Base-by-base conservation (phyloP, 2,113 vertebrate genomes). In the Potamarius usumacintae region DNA sequence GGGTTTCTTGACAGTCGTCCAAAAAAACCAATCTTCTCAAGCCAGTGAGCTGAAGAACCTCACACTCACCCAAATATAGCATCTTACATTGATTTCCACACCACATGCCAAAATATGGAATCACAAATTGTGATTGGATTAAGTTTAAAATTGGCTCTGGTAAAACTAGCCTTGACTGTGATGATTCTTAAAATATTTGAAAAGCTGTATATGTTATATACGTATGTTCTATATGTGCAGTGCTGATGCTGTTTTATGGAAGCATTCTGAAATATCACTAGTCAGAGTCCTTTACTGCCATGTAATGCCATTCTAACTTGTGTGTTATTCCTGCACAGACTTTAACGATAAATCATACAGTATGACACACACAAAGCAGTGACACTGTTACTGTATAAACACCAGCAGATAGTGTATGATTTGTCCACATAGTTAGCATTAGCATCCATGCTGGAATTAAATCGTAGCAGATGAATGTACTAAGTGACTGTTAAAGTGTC, bases 11-110 rank as follows among this genome's bases (percentile, higher is more conserved):
- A 76, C 92, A 89, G 89, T 92, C 90, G 52, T 84, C 88, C 83
- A 91, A 88, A 86, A 86, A 65, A 91, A 77, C 88, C 57, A 78
- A 80, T 78, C 86, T 67, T 84, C 60, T 84, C 42, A 9, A 71
- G 87, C 83, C 83, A 65, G 86, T 88, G 89, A 93, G 89, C 87
- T 90, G 90, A 86, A 87, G 52, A 79, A 50, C 30, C 74, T 82
- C 69, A 89, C 90, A 27, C 85, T 88, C 81, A 85, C 86, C 93
- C 93, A 94, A 94, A 96, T 96, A 96, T 96, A 96, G 96, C 76
- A n/a, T 88, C 92, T 93, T 78, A 89, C 7, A 17, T 67, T 87
- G 55, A 81, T 55, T 83, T 86, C 27, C 65, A 74, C 12, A 52
- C 10, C 14, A 0, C 5, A 74, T 84, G 69, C 83, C 67, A 85